phyloP scores from a whole-genome alignment of 2,888 invertebrate genomes.

The Unio delphinus region DNA sequence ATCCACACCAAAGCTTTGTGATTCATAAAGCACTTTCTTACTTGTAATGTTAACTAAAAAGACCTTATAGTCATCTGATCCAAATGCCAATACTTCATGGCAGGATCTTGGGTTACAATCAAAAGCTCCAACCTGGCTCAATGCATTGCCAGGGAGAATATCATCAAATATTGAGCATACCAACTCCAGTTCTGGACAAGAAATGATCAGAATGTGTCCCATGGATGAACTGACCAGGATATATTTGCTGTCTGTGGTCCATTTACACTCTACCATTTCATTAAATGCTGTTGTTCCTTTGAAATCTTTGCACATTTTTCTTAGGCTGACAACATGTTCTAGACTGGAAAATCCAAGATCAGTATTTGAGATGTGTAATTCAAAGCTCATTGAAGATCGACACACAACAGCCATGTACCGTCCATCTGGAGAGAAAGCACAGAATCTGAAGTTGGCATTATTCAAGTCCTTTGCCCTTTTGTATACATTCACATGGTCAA shows the following conservation, averaged over 20 bases:
- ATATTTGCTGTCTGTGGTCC: constrained; percentile 54
- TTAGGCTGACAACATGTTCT: constrained; percentile 17
- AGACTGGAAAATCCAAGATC: constrained; percentile 12
- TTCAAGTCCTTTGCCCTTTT: constrained; percentile 36
- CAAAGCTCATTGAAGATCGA: constrained; percentile 32
- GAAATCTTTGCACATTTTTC: constrained; percentile 16
- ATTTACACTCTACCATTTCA: constrained; percentile 54
- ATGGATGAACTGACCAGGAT: constrained; percentile 48
- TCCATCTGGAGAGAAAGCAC: constrained; percentile 60
- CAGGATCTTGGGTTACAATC: constrained; percentile 54
- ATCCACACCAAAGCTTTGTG: constrained; percentile 17
- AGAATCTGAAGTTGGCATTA: constrained; percentile 41
- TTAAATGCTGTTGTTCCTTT: constrained; percentile 25
- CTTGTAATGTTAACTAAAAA: constrained; percentile 36
- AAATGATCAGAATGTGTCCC: constrained; percentile 40
- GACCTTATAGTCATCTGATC: constrained; percentile 35
- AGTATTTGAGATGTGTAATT: constrained; percentile 22
- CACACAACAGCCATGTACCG: constrained; percentile 43
- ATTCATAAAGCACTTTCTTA: constrained; percentile 17
- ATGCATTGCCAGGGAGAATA: constrained; percentile 28
- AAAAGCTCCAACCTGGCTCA: constrained; percentile 45
- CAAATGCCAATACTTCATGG: constrained; percentile 46
- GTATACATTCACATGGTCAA: constrained; percentile 34
- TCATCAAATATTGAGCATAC: constrained; percentile 46
- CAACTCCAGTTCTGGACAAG: constrained; percentile 9